A percentile compares a stretch with the other conserved stretches of the same genome.
These are phyloP conservation scores for Deilephila porcellus DNA, from an alignment of 2,888 invertebrate species.

Conservation along the genomic window DNA sequence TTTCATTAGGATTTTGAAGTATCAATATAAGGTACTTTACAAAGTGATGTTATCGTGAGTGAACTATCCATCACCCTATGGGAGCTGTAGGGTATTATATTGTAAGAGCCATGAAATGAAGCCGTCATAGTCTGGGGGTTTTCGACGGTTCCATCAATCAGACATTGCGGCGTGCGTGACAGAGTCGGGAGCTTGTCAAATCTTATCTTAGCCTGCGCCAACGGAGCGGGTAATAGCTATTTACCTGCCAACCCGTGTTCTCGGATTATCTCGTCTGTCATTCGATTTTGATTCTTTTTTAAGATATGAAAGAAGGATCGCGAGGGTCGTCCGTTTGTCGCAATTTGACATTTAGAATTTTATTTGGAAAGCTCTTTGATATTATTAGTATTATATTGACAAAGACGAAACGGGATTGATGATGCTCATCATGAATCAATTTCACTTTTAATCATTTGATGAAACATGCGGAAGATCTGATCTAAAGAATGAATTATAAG, in stretches of 20 bases:
- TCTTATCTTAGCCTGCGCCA: slow-evolving; percentile 71
- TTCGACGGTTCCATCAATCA: slow-evolving; percentile 74
- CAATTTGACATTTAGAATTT: slow-evolving; percentile 27
- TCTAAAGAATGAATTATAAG: not conserved
- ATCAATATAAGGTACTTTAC: not conserved
- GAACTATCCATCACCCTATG: slow-evolving; percentile 49
- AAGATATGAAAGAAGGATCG: slow-evolving; percentile 64
- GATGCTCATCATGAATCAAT: not conserved
- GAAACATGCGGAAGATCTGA: not conserved
- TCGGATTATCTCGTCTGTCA: slow-evolving; percentile 69
- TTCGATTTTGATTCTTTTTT: slow-evolving; percentile 73
- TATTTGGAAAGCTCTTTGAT: slow-evolving; percentile 19
- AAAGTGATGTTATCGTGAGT: slow-evolving; percentile 28
- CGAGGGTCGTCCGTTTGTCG: slow-evolving; percentile 55
- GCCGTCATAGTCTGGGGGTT: slow-evolving; percentile 60
- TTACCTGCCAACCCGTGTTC: slow-evolving; percentile 73
- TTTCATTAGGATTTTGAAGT: not conserved
- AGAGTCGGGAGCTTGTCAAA: slow-evolving; percentile 63
- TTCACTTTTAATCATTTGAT: not conserved
- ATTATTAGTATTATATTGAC: not conserved
- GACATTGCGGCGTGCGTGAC: slow-evolving; percentile 48
- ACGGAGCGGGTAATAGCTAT: slow-evolving; percentile 82
- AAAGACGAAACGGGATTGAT: not conserved
- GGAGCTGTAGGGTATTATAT: slow-evolving; percentile 62
- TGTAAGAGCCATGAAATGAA: slow-evolving; percentile 74